Evolutionary conservation across 2,888 invertebrate species (phyloP), one percentile per base, ranked within the genome.

Genomic region (Zeuzera pyrina): DNA sequence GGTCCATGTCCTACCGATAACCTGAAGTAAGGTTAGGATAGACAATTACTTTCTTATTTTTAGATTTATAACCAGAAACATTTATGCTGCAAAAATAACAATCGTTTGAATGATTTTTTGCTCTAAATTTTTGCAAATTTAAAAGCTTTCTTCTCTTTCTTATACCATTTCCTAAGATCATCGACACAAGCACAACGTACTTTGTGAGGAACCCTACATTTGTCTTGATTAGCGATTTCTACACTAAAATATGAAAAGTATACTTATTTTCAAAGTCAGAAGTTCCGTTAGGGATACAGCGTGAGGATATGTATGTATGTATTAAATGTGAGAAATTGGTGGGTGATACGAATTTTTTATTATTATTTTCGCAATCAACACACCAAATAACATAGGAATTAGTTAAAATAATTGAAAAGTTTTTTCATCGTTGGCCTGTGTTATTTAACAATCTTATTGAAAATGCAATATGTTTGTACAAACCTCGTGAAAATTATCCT

Each of bases 401-500:
- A n/a, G n/a, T n/a, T n/a, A n/a, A n/a, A n/a, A n/a, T n/a, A n/a
- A n/a, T n/a, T n/a, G n/a, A n/a, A n/a, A n/a, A n/a, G n/a, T n/a
- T n/a, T n/a, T n/a, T n/a, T n/a, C n/a, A n/a, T n/a, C n/a, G n/a
- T n/a, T n/a, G n/a, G n/a, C n/a, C n/a, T n/a, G n/a, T n/a, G n/a
- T n/a, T n/a, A n/a, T n/a, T n/a, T n/a, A n/a, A n/a, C n/a, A n/a
- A n/a, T n/a, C n/a, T n/a, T n/a, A n/a, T n/a, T n/a, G n/a, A n/a
- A n/a, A n/a, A n/a, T n/a, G n/a, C n/a, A n/a, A n/a, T n/a, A n/a
- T n/a, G n/a, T n/a, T n/a, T n/a, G n/a, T n/a, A 38, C 50, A 47
- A 41, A 91, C 89, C 84, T 95, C 94, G 68, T 92, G 90, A 76
- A 95, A 95, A 19, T 92, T 91, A 52, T 93, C 94, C 31, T 89